Evolutionary conservation across 2,113 vertebrate species (phyloP).

Genomic region (Anguilla rostrata): DNA sequence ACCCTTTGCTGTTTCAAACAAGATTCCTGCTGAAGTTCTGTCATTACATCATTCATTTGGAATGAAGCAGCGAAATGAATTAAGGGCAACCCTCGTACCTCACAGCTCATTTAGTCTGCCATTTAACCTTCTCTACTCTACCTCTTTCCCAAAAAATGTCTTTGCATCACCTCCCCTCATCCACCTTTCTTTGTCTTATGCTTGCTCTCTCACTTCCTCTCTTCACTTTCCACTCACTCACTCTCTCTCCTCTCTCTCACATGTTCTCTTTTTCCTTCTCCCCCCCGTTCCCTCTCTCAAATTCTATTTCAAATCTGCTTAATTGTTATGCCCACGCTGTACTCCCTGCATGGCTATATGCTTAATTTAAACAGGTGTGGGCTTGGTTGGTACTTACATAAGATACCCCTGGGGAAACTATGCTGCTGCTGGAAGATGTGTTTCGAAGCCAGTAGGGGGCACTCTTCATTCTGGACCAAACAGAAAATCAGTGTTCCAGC

Average conservation of each 20-base stretch:
- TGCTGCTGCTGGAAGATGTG: no score
- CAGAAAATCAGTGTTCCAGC: no score
- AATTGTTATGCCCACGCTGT: no score
- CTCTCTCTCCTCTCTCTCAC: neutral
- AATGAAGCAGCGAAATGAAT: neutral
- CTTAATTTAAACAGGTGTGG: no score
- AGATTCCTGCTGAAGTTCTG: neutral
- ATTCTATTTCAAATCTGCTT: no score
- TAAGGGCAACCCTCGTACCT: neutral
- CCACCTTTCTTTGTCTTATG: neutral
- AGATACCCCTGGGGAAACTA: no score
- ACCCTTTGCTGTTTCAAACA: neutral
- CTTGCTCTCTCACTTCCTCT: neutral
- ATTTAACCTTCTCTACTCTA: neutral
- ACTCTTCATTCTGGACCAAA: no score
- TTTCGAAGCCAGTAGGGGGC: no score
- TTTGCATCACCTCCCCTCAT: neutral
- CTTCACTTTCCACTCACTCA: neutral
- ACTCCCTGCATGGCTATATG: no score
- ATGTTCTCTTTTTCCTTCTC: neutral
- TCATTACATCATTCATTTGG: neutral
- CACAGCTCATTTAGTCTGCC: neutral
- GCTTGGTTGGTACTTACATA: no score
- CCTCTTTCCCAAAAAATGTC: neutral
- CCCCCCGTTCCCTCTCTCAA: no score